Conservation (phyloP, 2,797 vertebrate genomes). For the Xenopus petersii region DNA sequence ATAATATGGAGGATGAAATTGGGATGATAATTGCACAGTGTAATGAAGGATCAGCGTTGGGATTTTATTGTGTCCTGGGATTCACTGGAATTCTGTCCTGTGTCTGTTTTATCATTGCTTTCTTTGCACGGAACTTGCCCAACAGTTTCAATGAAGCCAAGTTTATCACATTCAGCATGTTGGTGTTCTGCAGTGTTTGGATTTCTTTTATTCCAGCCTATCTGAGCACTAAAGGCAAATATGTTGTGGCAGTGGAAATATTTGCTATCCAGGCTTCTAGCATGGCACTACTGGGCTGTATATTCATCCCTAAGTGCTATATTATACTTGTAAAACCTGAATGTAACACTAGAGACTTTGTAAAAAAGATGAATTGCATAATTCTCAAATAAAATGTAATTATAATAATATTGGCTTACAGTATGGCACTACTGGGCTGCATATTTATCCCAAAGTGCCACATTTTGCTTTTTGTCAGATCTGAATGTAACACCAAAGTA, state of each 20-base stretch:
- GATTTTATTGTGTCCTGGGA: conserved; percentile 67
- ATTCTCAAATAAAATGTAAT: too few relatives aligned
- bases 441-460: too few relatives aligned
- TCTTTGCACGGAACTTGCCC: conserved; percentile 66
- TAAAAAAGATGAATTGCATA: too few relatives aligned
- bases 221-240: conserved; percentile 4
- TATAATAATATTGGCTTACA: too few relatives aligned
- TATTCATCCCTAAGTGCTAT: conserved; percentile 48
- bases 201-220: conserved; percentile 12
- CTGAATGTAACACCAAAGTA: too few relatives aligned
- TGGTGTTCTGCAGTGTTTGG: conserved; percentile 29
- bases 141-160: conserved; percentile 70
- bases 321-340: conserved; percentile 62
- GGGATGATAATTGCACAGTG: conserved; percentile 63
- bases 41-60: conserved; percentile 60
- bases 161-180: conserved; percentile 62
- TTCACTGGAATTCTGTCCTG: conserved; percentile 66
- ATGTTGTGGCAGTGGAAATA: conserved; percentile 9
- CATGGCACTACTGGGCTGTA: neutral
- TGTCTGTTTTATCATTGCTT: conserved; percentile 63
- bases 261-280: conserved; percentile 6
- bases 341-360: too few relatives aligned
- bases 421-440: too few relatives aligned
- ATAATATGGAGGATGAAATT: conserved; percentile 44
- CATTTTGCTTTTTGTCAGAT: too few relatives aligned